Evolutionary conservation across 2,888 invertebrate species (phyloP), one percentile per base, ranked within the genome.

Genomic region (Trichopria drosophilae): DNA sequence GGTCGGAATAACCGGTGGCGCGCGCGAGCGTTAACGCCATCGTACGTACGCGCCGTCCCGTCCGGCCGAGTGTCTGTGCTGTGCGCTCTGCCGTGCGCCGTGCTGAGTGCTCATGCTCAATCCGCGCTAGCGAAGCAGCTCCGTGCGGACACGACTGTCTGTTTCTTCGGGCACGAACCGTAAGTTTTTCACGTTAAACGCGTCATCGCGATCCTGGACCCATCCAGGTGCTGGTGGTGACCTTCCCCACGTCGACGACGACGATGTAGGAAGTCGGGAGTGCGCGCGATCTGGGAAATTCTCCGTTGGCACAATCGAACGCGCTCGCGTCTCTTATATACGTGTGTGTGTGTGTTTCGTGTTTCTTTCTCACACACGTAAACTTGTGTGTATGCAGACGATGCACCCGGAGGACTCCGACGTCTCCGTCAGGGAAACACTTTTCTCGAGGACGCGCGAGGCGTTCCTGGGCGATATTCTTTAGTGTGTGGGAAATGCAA

Each of bases 61-160:
- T 51, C n/a, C 29, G 39, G 26, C 13, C 22, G 22, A 13, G 39
- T 6, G 28, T 15, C 35, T 29, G 41, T 29, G 44, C 31, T 45
- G 64, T 69, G 67, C 69, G 69, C 66, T 70, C 66, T 67, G 67
- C 67, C n/a, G n/a, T n/a, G n/a, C n/a, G n/a, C n/a, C n/a, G n/a
- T n/a, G n/a, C n/a, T n/a, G n/a, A n/a, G n/a, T 68, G 70, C 72
- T n/a, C n/a, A n/a, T n/a, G 51, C 45, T 45, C 39, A 44, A 50
- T 73, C 73, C 69, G 72, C 72, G 68, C 66, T 67, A 72, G 69
- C 71, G 64, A 72, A 72, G 72, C 68, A 69, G 69, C 71, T 72
- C 67, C 65, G 69, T 69, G 69, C 68, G 71, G 51, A 40, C 59
- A 66, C 60, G 62, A 72, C 69, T 68, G 70, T 70, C 63, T 65